These are phyloP conservation scores for Neotoxoptera formosana DNA, from an alignment of 1,140 invertebrate genomes.

Conservation along the genomic window DNA sequence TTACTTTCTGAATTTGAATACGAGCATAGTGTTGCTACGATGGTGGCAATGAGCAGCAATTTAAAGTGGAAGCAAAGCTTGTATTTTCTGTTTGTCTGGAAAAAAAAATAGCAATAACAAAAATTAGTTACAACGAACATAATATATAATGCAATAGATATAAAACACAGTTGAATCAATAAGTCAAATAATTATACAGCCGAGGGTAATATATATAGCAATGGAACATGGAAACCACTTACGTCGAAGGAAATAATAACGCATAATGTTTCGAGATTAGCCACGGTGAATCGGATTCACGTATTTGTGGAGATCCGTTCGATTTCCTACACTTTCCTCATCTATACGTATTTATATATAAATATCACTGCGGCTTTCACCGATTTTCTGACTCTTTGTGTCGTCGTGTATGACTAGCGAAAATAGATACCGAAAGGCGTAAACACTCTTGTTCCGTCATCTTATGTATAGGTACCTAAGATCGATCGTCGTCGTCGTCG, in stretches of 20 bases:
- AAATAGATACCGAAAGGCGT: not conserved
- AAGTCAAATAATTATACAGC: not conserved
- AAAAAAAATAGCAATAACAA: constrained; percentile 24
- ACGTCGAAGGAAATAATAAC: not conserved
- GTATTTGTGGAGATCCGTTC: constrained; percentile 28
- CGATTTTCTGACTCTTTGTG: constrained; percentile 50
- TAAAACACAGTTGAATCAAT: not conserved
- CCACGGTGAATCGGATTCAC: constrained; percentile 41
- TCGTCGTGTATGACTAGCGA: constrained; percentile 28
- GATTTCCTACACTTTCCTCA: constrained; percentile 54
- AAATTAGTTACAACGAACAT: not conserved
- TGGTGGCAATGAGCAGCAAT: constrained; percentile 2
- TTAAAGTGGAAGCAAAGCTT: constrained; percentile 54
- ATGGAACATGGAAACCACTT: not conserved
- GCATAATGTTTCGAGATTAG: constrained; percentile 17
- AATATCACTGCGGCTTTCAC: constrained; percentile 50
- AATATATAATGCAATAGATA: no score
- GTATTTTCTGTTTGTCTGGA: constrained; percentile 53
- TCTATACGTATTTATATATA: constrained; percentile 22
- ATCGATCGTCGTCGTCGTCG: not conserved
- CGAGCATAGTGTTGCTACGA: constrained; percentile 27
- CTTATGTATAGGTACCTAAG: not conserved
- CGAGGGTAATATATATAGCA: not conserved
- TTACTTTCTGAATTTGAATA: constrained; percentile 47
- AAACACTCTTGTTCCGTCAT: not conserved